Conservation (phyloP, 2,888 invertebrate genomes). For the Chorisops tibialis region DNA sequence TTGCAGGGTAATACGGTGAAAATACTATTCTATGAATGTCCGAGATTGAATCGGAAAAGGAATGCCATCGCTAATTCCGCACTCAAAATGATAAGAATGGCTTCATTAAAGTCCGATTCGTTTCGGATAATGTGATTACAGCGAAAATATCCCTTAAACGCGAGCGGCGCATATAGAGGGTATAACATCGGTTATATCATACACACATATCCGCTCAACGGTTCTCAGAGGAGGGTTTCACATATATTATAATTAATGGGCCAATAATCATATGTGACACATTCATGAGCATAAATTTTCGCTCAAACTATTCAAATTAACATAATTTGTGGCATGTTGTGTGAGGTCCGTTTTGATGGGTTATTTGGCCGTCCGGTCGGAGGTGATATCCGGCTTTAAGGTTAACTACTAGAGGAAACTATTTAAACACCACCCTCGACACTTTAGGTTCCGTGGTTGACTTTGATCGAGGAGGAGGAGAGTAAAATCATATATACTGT, state of each 20-base stretch:
- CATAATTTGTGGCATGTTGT: slow-evolving; percentile 34
- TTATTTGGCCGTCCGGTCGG: neutral
- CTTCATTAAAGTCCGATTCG: slow-evolving; percentile 11
- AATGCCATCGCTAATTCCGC: too few species aligned
- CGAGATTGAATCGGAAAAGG: too few species aligned
- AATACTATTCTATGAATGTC: too few species aligned
- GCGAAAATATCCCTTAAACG: neutral
- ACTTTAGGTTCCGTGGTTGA: slow-evolving; percentile 12
- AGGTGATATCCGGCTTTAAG: slow-evolving; percentile 7
- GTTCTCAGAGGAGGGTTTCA: slow-evolving; percentile 1
- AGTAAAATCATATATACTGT: neutral
- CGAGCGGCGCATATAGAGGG: too few species aligned
- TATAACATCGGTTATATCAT: neutral
- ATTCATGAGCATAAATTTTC: slow-evolving; percentile 38
- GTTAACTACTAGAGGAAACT: slow-evolving; percentile 20
- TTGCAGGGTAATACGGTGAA: too few species aligned
- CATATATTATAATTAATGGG: slow-evolving; percentile 38
- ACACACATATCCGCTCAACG: neutral
- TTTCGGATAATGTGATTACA: neutral
- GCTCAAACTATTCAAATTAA: slow-evolving; percentile 37
- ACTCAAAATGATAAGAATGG: too few species aligned
- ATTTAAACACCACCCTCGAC: slow-evolving; percentile 20
- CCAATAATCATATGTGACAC: slow-evolving; percentile 38
- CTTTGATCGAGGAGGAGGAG: too few species aligned
- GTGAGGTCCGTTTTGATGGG: neutral